These are phyloP conservation scores for Sericinus montela DNA, from an alignment of 2,888 invertebrate genomes.

Conservation along the genomic window DNA sequence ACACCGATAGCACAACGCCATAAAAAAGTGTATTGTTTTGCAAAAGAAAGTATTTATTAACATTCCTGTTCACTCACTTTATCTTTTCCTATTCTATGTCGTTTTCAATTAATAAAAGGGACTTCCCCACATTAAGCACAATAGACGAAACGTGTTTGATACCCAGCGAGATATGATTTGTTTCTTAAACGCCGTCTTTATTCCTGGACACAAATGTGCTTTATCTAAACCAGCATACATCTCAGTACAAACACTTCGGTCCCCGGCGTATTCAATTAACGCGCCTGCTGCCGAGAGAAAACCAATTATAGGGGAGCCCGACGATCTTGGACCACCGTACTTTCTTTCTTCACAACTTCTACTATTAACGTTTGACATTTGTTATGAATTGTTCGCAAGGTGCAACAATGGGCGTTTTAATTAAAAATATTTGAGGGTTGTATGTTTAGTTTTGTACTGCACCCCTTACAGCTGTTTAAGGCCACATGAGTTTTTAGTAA, in stretches of 20 bases:
- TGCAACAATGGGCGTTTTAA: conserved; percentile 59
- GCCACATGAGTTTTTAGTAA: too few species aligned
- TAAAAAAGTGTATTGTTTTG: too few species aligned
- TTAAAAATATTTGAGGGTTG: conserved; percentile 44
- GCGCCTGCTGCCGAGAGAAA: conserved; percentile 30
- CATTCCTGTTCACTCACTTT: too few species aligned
- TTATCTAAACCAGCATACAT: conserved; percentile 11
- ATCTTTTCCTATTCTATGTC: background rate
- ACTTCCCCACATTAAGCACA: background rate
- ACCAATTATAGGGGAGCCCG: conserved; percentile 52
- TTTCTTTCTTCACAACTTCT: conserved; percentile 45
- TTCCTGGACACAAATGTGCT: conserved; percentile 13
- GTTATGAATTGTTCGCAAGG: conserved; percentile 60
- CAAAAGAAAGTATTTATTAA: too few species aligned
- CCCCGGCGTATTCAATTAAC: conserved; percentile 54
- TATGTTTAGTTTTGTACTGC: conserved; percentile 29
- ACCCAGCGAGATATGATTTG: conserved; percentile 11
- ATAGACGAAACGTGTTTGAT: background rate
- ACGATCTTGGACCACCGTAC: conserved; percentile 31
- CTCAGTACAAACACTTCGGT: conserved; percentile 20
- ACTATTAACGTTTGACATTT: conserved; percentile 55
- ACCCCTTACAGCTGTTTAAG: background rate
- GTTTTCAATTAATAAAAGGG: background rate
- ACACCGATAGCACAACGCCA: too few species aligned
- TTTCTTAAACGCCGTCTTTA: conserved; percentile 4